Conservation (phyloP, 2,888 invertebrate species). For the Pollenia amentaria region DNA sequence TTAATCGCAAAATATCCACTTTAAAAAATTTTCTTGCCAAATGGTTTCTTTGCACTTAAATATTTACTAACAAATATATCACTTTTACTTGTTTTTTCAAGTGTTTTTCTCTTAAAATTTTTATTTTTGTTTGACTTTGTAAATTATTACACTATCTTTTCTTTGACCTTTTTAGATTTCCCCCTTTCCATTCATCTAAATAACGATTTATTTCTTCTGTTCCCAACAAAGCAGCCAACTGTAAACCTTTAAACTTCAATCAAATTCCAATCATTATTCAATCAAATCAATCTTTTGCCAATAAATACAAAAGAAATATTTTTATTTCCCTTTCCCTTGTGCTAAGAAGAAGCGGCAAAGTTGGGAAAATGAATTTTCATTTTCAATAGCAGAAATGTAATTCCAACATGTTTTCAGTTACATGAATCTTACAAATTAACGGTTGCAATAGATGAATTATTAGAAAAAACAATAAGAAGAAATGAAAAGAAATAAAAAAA, state of each 20-base stretch:
- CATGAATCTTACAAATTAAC: constrained; percentile 72
- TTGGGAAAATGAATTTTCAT: constrained; percentile 48
- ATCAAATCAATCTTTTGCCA: constrained; percentile 19
- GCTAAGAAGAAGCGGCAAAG: not conserved
- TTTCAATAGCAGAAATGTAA: constrained; percentile 71
- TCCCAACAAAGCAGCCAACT: not conserved
- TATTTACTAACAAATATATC: too few species aligned
- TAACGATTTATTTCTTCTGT: not conserved
- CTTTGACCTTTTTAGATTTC: not conserved
- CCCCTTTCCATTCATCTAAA: not conserved
- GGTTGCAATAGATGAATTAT: constrained; percentile 68
- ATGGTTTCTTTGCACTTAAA: too few species aligned
- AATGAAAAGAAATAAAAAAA: constrained; percentile 7
- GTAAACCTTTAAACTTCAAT: constrained; percentile 47
- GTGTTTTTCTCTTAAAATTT: not conserved
- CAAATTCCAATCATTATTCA: constrained; percentile 51
- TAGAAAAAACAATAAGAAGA: constrained; percentile 62
- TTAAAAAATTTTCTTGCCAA: too few species aligned
- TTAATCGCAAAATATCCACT: too few species aligned
- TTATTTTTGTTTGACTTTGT: not conserved
- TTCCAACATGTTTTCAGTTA: constrained; percentile 53
- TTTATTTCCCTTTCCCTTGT: constrained; percentile 6
- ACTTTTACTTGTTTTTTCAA: not conserved
- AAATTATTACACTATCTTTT: constrained; percentile 12
- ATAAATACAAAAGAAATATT: not conserved